Base-by-base conservation (phyloP, 2,888 invertebrate species). In the Diarsia mendica region DNA sequence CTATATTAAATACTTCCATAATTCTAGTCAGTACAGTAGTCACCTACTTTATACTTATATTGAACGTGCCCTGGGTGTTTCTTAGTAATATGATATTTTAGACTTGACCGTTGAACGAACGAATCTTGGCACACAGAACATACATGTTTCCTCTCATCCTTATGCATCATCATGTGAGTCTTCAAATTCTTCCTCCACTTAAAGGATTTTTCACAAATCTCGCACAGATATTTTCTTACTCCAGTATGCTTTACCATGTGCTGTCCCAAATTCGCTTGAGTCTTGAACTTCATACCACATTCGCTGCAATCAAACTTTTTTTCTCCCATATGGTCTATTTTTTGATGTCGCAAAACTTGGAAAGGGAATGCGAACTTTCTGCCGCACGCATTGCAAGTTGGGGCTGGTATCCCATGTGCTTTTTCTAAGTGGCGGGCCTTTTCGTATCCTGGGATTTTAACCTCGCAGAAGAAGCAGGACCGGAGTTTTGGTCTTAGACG, bases 271-370 rank as follows among this genome's bases (percentile, higher is more conserved):
- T 77, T 70, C 1, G 85, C 72, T 28, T 75, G 82, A 0, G 89
- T 75, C 0, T 77, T 58, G 72, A 91, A 92, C 10, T 70, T 85
- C 84, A 89, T 77, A 0, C 86, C 83, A 67, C 93, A 93, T 0
- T 81, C 49, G 0, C 72, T 55, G 44, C 93, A 93, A 0, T 72
- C 67, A 63, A 86, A 89, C 0, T 82, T 80, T 58, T 86, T 91
- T 63, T 93, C 93, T 4, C 90, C 91, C 93, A 93, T 92, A 69
- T 93, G 93, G 13, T 84, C 75, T 1, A 74, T 69, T 83, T 89
- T 92, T 71, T 93, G 93, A 39, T 92, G 92, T 1, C 84, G 79
- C 53, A 92, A 67, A 10, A 92, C 90, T 77, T 86, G 85, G 28
- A 86, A 87, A 0, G 91, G 91, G 71, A 83, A 92, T 0, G 90